Evolutionary conservation across 2,888 invertebrate genomes (phyloP).

Genomic region (Mesorhabditis belari): DNA sequence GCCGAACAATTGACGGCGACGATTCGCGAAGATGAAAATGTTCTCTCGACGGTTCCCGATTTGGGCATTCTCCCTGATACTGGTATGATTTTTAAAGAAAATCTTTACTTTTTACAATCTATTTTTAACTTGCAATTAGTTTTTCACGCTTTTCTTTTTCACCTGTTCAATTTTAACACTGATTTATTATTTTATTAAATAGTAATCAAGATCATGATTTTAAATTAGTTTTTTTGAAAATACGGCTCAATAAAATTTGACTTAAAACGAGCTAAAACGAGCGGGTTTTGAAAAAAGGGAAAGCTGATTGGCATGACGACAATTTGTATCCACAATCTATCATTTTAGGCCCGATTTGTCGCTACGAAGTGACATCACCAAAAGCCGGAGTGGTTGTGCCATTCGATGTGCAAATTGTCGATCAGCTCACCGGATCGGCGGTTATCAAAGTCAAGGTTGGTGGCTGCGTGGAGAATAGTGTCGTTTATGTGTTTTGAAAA

Average conservation of each 20-base stretch:
- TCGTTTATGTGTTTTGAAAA: background rate
- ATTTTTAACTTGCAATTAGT: too few relatives aligned
- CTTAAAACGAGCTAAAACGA: too few relatives aligned
- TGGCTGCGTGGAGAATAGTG: background rate
- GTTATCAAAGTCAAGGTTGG: conserved; percentile 39
- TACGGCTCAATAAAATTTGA: too few relatives aligned
- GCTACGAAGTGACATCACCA: conserved; percentile 35
- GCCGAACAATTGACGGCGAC: conserved; percentile 44
- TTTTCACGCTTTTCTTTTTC: background rate
- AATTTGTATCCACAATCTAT: background rate
- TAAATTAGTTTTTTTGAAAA: too few relatives aligned
- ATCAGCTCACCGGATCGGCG: conserved; percentile 43
- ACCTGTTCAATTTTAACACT: too few relatives aligned
- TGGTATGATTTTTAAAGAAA: conserved; percentile 25
- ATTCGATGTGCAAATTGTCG: conserved; percentile 42
- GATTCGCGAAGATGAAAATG: conserved; percentile 46
- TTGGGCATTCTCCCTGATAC: conserved; percentile 43
- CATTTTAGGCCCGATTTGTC: conserved; percentile 46
- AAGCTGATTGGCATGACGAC: background rate
- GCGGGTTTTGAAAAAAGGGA: background rate
- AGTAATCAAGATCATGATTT: too few relatives aligned
- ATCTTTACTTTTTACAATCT: too few relatives aligned
- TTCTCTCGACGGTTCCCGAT: conserved; percentile 44
- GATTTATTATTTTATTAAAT: too few relatives aligned
- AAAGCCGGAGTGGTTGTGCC: conserved; percentile 22